Conservation (phyloP, 2,888 invertebrate species). For the Rhagonycha lutea region DNA sequence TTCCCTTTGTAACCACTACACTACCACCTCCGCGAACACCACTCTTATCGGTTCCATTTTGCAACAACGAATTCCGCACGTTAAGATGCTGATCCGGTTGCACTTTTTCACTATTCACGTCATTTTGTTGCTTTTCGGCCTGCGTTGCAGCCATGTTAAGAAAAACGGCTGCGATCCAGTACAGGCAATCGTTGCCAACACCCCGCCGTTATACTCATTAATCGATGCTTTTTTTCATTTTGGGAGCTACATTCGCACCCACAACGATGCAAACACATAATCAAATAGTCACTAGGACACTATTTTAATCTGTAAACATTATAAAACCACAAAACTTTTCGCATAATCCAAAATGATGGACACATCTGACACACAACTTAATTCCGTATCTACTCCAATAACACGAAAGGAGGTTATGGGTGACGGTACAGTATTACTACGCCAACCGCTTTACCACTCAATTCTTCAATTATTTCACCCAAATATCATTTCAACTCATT, state of each 20-base stretch:
- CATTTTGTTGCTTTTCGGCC: slow-evolving; percentile 82
- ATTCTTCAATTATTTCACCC: slow-evolving; percentile 19
- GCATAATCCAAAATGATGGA: slow-evolving; percentile 57
- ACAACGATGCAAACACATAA: slow-evolving; percentile 58
- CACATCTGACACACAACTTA: slow-evolving; percentile 75
- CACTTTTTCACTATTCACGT: slow-evolving; percentile 68
- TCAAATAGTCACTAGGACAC: slow-evolving; percentile 51
- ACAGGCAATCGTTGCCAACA: slow-evolving; percentile 63
- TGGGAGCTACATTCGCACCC: slow-evolving; percentile 51
- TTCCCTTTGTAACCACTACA: slow-evolving; percentile 69
- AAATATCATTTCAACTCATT: not conserved
- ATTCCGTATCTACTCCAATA: slow-evolving; percentile 77
- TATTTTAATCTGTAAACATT: slow-evolving; percentile 50
- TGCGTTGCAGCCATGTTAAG: slow-evolving; percentile 84
- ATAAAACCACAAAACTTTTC: slow-evolving; percentile 54
- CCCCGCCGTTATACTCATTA: slow-evolving; percentile 60
- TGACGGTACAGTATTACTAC: slow-evolving; percentile 74
- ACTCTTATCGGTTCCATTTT: slow-evolving; percentile 79
- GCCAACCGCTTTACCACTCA: slow-evolving; percentile 47
- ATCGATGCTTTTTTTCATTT: slow-evolving; percentile 55
- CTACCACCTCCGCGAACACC: slow-evolving; percentile 69
- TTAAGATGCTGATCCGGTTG: slow-evolving; percentile 69
- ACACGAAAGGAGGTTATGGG: slow-evolving; percentile 77
- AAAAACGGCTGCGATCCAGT: slow-evolving; percentile 55
- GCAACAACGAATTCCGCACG: slow-evolving; percentile 70